Base-by-base conservation (phyloP, 2,113 vertebrate species). In the Chaenocephalus aceratus region DNA sequence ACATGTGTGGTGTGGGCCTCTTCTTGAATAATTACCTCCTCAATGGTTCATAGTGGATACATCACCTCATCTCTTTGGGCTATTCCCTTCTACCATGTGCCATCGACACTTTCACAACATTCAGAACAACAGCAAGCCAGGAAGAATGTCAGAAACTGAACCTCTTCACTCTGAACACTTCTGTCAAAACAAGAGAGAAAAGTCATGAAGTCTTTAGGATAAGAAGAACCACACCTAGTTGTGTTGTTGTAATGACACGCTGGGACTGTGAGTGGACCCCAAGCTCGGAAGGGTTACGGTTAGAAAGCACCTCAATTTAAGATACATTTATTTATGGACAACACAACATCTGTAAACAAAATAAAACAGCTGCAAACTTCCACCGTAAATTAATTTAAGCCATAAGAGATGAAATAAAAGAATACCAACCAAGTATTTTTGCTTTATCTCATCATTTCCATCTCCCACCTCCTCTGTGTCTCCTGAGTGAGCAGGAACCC, bases 21-120 rank as follows among this genome's bases (percentile, higher is more conserved):
- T 58, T 61, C 78, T 72, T 15, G n/a, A 67, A 77, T 79, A 78
- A 90, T 85, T 70, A 75, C 72, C 48, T 86, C 86, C 75, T 74
- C 66, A 36, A 59, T 77, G 57, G 59, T 84, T 60, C 63, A 59
- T 49, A 16, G 65, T 75, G 64, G 75, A 64, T 30, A 70, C 59
- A 85, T 85, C 81, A 67, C 75, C 74, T 86, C 86, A 80, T 79
- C 57, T 75, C 81, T 49, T 58, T 4, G 56, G 66, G 60, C 52
- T 23, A 45, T 74, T 82, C 62, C 52, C 65, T 65, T 44, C 46
- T 14, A 14, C 23, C 44, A 8, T 60, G 26, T 79, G 56, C 53
- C 63, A 77, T 81, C 77, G 73, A 77, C 52, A 80, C 62, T 71
- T 83, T 58, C 73, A 72, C 69, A 75, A 69, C 45, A 68, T 63